Evolutionary conservation across 92 coral and sea anemone species (phyloP), one percentile per base, ranked within the genome.

Genomic region (Palythoa grandiflora): DNA sequence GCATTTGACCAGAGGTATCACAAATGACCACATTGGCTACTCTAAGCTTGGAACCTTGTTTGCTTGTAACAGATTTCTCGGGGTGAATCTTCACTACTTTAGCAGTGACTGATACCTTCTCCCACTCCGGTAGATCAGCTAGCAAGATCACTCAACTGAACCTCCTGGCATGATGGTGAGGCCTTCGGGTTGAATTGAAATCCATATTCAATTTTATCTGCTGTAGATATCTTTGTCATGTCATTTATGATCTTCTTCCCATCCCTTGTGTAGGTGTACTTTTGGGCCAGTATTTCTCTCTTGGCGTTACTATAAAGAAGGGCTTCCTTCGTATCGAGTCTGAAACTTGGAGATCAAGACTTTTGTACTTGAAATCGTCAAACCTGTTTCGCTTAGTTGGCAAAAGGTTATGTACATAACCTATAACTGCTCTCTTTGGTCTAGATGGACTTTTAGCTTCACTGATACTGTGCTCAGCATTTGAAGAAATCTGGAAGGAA

Each of bases 301-400:
- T 88, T 88, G 53, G 79, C 38, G 8, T 54, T 48, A 6, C 80
- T 68, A 77, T 88, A 88, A 66, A 88, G 19, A 19, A 88, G 84
- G 71, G 79, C 79, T 40, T 88, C 90, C 40, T 21, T 68, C 40
- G 73, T 68, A 37, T 66, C 71, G 40, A 21, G 47, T 68, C 73
- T 68, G 39, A 21, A 68, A 35, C 40, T 68, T 68, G 73, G 71
- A 66, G 71, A 66, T 66, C 71, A 66, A 66, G 71, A 66, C 71
- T 66, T 37, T 66, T 68, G 73, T 68, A 68, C 73, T 68, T 68
- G 73, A 68, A 68, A 68, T 68, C 73, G 73, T 68, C 73, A 68
- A 68, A 68, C 40, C 73, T 68, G 73, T 68, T 68, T 68, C 73
- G 73, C 40, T 68, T 68, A 44, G 73, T 68, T 68, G 73, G 73